Evolutionary conservation across 1,140 invertebrate genomes (phyloP), one percentile per base, ranked within the genome.

Genomic region (Anadara kagoshimensis): DNA sequence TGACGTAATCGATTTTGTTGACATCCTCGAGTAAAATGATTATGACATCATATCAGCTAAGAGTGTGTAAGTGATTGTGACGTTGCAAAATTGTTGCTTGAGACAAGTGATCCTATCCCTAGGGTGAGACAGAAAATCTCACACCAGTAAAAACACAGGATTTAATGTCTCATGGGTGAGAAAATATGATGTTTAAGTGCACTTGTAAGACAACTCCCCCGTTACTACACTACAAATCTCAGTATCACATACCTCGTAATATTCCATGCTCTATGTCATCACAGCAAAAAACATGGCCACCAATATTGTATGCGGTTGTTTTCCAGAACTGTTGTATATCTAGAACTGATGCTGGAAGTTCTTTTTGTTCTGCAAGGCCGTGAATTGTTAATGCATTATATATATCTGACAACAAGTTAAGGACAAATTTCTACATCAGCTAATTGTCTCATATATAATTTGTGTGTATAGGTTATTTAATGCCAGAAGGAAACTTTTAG

Each of bases 261-360:
- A 90, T 82, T 1, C 89, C 89, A 76, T 90, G 89, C 75, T 90
- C 89, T 18, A 90, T 89, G 64, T 89, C 87, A 78, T 90, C 89
- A 29, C 89, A 73, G 18, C 81, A 84, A 75, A 83, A 89, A 5
- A 82, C 65, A 56, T 78, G 73, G 0, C 80, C 81, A 24, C 83
- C 88, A 69, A 90, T 87, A 36, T 81, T 82, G 78, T 89, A 90
- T 0, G 76, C 81, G 22, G 85, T 85, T 43, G 76, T 85, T 61
- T 84, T 85, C 87, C 88, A 90, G 75, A 90, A 89, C 51, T 86
- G 86, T 20, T 84, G 76, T 5, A 89, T 62, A 44, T 88, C 81
- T 11, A 89, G 68, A 11, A 90, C 85, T 22, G 86, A 88, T 20
- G 78, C 71, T 2, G 87, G 85, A 10, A 88, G 68, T 12, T 56